Conservation (phyloP, 2,113 vertebrate genomes). For the Ovis canadensis region DNA sequence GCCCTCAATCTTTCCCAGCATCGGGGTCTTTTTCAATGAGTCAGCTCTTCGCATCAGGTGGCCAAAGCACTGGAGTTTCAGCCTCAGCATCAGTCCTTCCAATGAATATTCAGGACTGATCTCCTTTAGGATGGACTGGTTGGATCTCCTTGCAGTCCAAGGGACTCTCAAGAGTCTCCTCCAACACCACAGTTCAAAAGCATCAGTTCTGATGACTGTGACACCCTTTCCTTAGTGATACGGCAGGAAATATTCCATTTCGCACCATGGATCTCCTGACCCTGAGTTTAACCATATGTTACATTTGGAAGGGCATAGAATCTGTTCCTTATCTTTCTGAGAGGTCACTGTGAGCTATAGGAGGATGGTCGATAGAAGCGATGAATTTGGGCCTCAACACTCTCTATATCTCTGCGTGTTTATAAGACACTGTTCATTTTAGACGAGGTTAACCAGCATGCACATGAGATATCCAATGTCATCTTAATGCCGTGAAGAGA, state of each 20-base stretch:
- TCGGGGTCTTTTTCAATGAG: not conserved
- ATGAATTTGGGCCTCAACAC: no score
- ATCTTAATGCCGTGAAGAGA: not conserved
- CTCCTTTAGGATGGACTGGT: not conserved
- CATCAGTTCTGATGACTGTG: not conserved
- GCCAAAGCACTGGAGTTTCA: rapidly evolving
- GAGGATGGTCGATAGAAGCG: not conserved
- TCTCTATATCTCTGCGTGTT: not conserved
- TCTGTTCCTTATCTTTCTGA: not conserved
- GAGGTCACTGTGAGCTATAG: not conserved
- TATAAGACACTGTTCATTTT: not conserved
- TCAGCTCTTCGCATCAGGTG: rapidly evolving
- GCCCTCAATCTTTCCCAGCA: not conserved
- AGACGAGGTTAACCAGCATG: not conserved
- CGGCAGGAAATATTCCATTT: not conserved
- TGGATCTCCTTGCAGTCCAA: not conserved
- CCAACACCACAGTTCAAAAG: not conserved
- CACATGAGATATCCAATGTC: not conserved
- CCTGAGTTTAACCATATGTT: not conserved
- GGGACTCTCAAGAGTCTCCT: not conserved
- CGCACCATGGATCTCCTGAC: rapidly evolving
- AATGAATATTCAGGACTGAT: not conserved
- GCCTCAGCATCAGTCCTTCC: not conserved
- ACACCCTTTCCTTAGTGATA: not conserved
- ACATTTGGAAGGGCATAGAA: not conserved